phyloP scores from a whole-genome alignment of 64 coral and sea anemone genomes.

The Dendronephthya gigantea region DNA sequence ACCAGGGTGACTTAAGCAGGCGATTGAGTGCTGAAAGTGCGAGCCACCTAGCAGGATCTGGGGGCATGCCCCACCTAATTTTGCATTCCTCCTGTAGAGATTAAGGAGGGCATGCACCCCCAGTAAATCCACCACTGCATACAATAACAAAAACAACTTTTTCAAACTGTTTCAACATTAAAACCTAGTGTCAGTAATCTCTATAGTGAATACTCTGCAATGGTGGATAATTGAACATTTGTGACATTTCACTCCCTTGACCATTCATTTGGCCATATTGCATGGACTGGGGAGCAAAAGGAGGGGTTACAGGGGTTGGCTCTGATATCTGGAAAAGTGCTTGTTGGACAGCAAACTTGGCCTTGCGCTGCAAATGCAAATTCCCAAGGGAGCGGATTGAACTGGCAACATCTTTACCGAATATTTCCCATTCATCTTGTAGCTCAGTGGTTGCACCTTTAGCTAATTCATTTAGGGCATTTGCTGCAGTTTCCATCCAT shows the following conservation, averaged over 20 bases:
- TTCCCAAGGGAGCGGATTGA: slow-evolving; percentile 22
- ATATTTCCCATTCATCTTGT: slow-evolving; percentile 36
- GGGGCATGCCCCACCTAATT: too few species aligned
- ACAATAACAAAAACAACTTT: slow-evolving; percentile 3
- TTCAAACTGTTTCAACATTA: slow-evolving; percentile 15
- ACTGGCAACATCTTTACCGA: slow-evolving; percentile 52
- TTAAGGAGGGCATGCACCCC: too few species aligned
- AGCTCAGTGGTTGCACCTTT: neutral
- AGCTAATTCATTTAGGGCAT: slow-evolving; percentile 14
- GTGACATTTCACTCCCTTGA: slow-evolving; percentile 4
- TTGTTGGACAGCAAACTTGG: slow-evolving; percentile 42
- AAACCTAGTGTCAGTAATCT: neutral
- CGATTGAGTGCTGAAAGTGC: too few species aligned
- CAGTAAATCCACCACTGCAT: too few species aligned
- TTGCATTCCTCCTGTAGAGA: too few species aligned
- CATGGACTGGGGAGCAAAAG: neutral
- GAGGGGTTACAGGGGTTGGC: slow-evolving; percentile 13
- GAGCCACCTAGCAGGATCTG: too few species aligned
- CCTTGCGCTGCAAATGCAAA: slow-evolving; percentile 25
- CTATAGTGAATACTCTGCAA: slow-evolving; percentile 17
- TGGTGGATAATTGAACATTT: slow-evolving; percentile 8
- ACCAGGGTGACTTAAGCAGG: too few species aligned
- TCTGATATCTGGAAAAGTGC: slow-evolving; percentile 36
- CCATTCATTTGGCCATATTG: slow-evolving; percentile 8
- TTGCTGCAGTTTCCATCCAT: slow-evolving; percentile 24